These are phyloP conservation scores for Chloromyia formosa DNA, from an alignment of 2,888 invertebrate genomes.

Conservation along the genomic window DNA sequence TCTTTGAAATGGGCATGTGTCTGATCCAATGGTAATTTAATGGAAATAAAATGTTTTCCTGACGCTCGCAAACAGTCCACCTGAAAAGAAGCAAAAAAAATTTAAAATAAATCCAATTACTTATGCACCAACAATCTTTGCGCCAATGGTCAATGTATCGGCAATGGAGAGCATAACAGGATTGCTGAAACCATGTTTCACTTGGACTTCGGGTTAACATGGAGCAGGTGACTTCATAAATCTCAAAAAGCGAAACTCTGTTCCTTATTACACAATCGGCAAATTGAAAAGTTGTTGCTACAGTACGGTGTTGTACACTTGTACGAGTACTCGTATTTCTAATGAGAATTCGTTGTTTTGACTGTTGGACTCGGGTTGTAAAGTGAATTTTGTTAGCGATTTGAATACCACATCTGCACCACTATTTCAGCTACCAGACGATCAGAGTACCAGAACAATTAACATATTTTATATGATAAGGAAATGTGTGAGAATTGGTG, in stretches of 20 bases:
- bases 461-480: too few relatives aligned
- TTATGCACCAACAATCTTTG: background rate
- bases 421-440: too few relatives aligned
- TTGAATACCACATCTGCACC: background rate
- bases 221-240: constrained; percentile 29
- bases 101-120: background rate
- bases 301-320: background rate
- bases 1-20: background rate
- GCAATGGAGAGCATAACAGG: background rate
- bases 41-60: background rate
- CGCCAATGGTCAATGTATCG: background rate
- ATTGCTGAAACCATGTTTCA: background rate
- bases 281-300: background rate
- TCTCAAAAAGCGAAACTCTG: constrained; percentile 14
- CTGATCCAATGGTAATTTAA: background rate
- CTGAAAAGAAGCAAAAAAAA: background rate
- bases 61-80: background rate
- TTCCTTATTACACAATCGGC: constrained; percentile 11
- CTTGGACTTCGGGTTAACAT: background rate
- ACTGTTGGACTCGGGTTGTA: background rate
- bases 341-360: background rate
- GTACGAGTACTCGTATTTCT: background rate
- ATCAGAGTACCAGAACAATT: too few relatives aligned
- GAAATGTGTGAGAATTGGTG: too few relatives aligned
- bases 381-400: constrained; percentile 3